phyloP scores from a whole-genome alignment of 30 jellyfish, hydroid and myxozoan genomes.

The Cassiopea xamachana region DNA sequence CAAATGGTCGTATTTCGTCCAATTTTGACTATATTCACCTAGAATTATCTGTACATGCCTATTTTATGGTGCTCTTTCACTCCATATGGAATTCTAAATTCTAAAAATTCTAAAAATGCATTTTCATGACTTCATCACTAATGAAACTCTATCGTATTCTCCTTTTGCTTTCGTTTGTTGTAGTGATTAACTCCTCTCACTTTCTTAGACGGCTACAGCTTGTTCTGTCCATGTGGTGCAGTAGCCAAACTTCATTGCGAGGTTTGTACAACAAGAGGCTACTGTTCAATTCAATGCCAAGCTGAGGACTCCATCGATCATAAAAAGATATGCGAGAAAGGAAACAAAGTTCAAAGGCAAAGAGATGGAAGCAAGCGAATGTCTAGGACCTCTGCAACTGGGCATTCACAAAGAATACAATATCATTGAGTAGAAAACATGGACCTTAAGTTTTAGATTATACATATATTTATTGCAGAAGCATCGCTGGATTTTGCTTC shows the following conservation, averaged over 20 bases:
- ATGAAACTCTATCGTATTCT: too few species aligned
- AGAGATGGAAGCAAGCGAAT: conserved; percentile 65
- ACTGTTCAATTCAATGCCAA: conserved; percentile 62
- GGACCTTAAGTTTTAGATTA: too few species aligned
- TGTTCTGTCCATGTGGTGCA: conserved; percentile 79
- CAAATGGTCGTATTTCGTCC: too few species aligned
- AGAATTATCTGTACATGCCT: too few species aligned
- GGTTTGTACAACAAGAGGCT: conserved; percentile 67
- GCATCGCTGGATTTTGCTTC: too few species aligned
- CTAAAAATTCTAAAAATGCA: too few species aligned
- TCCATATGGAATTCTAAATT: too few species aligned
- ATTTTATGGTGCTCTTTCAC: too few species aligned
- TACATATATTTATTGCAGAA: too few species aligned
- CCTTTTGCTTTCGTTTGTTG: too few species aligned
- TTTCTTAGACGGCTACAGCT: conserved; percentile 63
- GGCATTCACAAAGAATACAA: background rate
- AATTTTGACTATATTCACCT: too few species aligned
- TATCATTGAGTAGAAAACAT: background rate
- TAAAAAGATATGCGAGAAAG: conserved; percentile 54
- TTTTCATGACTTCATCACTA: too few species aligned
- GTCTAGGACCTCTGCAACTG: conserved; percentile 44
- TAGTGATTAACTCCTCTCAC: background rate
- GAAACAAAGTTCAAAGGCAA: conserved; percentile 50
- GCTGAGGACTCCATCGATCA: conserved; percentile 57
- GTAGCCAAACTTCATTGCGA: conserved; percentile 63